Evolutionary conservation across 2,888 invertebrate genomes (phyloP).

Genomic region (Deladenus siricidicola): DNA sequence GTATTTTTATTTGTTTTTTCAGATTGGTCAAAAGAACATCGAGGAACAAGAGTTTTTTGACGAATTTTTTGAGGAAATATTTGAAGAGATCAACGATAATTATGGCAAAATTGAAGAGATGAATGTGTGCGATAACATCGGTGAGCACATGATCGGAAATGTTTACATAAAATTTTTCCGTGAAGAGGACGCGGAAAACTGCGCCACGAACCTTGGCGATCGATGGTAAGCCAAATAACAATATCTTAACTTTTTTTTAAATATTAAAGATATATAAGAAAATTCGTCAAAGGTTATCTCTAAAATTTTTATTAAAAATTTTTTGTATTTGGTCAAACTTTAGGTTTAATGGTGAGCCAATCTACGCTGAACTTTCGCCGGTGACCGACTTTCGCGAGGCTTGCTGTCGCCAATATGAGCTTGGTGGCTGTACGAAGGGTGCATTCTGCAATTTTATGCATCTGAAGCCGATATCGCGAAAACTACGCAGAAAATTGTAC

Average conservation of each 20-base stretch:
- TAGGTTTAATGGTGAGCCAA: constrained; percentile 79
- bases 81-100: constrained; percentile 68
- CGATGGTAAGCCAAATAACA: constrained; percentile 67
- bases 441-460: constrained; percentile 99
- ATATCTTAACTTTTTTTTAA: neutral
- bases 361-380: constrained; percentile 94
- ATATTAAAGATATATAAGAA: neutral
- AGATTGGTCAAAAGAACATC: constrained; percentile 44
- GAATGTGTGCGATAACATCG: constrained; percentile 97
- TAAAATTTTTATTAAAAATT: neutral
- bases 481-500: constrained; percentile 43
- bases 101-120: constrained; percentile 99
- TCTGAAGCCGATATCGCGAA: constrained; percentile 62
- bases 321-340: constrained; percentile 1
- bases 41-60: constrained; percentile 99
- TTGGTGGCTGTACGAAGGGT: constrained; percentile 84
- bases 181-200: constrained; percentile 96
- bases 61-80: constrained; percentile 97
- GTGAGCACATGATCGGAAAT: constrained; percentile 74
- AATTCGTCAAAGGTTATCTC: neutral
- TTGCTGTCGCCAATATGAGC: constrained; percentile 37
- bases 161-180: constrained; percentile 88
- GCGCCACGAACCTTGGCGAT: constrained; percentile 90
- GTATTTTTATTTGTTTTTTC: constrained; percentile 17
- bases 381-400: constrained; percentile 77